These are phyloP conservation scores for Heteractis magnifica DNA, from an alignment of 92 coral and sea anemone species.

Conservation along the genomic window DNA sequence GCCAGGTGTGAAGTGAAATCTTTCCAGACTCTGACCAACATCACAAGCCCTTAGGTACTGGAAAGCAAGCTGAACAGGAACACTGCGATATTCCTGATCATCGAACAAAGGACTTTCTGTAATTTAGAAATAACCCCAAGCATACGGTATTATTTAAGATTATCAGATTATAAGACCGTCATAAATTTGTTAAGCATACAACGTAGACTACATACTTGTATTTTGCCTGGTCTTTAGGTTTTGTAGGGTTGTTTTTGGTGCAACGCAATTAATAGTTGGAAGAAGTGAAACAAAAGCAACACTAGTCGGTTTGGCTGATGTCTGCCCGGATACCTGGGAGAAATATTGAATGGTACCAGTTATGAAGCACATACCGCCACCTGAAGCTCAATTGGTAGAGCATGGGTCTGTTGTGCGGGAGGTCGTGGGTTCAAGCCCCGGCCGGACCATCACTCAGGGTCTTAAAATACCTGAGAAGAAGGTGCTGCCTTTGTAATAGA, in stretches of 20 bases:
- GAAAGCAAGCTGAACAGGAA: conserved; percentile 74
- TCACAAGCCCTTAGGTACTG: conserved; percentile 72
- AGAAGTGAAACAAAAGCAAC: conserved; percentile 48
- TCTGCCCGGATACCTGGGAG: not conserved
- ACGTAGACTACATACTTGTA: conserved; percentile 23
- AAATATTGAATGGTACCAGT: not conserved
- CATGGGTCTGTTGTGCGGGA: no score
- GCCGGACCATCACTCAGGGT: no score
- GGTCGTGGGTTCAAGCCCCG: no score
- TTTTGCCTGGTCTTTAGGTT: conserved; percentile 23
- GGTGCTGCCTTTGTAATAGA: no score
- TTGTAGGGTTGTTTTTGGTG: conserved; percentile 61
- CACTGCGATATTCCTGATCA: conserved; percentile 58
- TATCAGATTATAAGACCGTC: no score
- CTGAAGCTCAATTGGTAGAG: no score
- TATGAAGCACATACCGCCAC: no score
- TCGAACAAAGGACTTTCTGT: conserved; percentile 64
- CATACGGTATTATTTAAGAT: no score
- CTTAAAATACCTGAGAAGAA: no score
- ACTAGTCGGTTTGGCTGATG: conserved; percentile 13
- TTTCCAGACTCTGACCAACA: conserved; percentile 54
- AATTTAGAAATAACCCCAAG: not conserved
- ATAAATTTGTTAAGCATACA: no score
- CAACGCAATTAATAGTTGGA: conserved; percentile 61
- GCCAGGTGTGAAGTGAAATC: conserved; percentile 48